A percentile compares a stretch with the other conserved stretches of the same genome.
Evolutionary conservation across 2,888 invertebrate species (phyloP).

Genomic region (Microctonus hyperodae): DNA sequence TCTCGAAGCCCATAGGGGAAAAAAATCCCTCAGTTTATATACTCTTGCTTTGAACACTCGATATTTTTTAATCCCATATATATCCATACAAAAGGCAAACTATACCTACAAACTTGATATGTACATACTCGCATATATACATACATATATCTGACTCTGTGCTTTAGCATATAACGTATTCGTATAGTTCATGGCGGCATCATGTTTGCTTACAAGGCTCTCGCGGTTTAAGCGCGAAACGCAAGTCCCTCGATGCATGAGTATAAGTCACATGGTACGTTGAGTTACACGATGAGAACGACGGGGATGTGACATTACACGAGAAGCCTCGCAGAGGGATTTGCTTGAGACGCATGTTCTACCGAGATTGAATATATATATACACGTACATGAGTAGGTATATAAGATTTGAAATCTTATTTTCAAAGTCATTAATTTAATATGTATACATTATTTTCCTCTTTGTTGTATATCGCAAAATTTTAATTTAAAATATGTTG

Average conservation of each 20-base stretch:
- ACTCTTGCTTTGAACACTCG: neutral
- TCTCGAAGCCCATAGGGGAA: neutral
- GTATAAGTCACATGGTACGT: conserved; percentile 26
- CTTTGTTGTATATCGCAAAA: neutral
- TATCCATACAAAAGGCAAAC: neutral
- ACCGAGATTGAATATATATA: neutral
- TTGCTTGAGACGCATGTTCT: conserved; percentile 21
- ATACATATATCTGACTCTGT: neutral
- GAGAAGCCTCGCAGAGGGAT: conserved; percentile 27
- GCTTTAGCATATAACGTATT: neutral
- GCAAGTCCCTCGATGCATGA: conserved; percentile 21
- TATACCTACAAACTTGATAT: neutral
- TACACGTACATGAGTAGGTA: neutral
- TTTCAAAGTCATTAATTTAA: conserved; percentile 23
- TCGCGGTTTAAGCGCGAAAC: conserved; percentile 26
- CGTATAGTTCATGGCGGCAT: conserved; percentile 26
- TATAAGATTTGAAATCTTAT: neutral
- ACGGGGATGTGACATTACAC: conserved; percentile 25
- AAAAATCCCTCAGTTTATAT: neutral
- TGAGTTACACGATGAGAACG: conserved; percentile 30
- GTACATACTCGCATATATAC: neutral
- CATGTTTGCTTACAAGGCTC: conserved; percentile 28
- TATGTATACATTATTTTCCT: conserved; percentile 1
- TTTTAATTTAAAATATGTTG: neutral
- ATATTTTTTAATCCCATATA: conserved; percentile 6